Evolutionary conservation across 2,113 vertebrate genomes (phyloP).

Genomic region (Okapia johnstoni): DNA sequence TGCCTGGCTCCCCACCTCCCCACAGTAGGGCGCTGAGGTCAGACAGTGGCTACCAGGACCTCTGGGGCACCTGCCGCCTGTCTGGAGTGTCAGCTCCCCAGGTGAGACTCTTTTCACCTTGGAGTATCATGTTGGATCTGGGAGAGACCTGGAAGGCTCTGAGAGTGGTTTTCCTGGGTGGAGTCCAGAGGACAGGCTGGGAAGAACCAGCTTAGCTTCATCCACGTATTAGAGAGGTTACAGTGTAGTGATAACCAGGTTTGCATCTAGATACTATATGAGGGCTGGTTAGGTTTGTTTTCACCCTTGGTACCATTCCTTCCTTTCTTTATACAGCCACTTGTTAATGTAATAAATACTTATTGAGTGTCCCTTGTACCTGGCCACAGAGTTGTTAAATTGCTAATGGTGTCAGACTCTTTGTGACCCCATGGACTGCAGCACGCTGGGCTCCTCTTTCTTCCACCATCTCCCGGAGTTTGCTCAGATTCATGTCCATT

Average conservation of each 20-base stretch:
- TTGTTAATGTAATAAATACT: neutral
- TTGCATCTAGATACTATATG: fast-evolving
- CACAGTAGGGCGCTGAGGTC: neutral
- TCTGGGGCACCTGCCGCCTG: too few relatives aligned
- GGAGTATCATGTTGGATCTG: neutral
- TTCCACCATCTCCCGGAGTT: neutral
- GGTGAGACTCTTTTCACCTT: neutral
- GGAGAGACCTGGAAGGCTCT: neutral
- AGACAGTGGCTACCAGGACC: neutral
- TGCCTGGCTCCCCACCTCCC: neutral
- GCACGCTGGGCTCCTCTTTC: neutral
- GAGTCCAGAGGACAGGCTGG: too few relatives aligned
- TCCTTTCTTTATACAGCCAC: neutral
- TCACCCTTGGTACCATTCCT: neutral
- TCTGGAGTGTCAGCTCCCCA: neutral
- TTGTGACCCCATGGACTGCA: too few relatives aligned
- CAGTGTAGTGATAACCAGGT: neutral
- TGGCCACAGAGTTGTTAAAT: neutral
- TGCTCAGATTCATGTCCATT: neutral
- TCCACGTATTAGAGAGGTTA: fast-evolving
- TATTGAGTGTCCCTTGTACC: neutral
- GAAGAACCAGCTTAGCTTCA: neutral
- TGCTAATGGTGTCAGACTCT: neutral
- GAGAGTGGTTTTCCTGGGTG: neutral
- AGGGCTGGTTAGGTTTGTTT: neutral